Percentiles rank a stretch among this genome's conserved stretches.
Conservation (phyloP, 2,797 vertebrate species). For the Scleropages formosus region DNA sequence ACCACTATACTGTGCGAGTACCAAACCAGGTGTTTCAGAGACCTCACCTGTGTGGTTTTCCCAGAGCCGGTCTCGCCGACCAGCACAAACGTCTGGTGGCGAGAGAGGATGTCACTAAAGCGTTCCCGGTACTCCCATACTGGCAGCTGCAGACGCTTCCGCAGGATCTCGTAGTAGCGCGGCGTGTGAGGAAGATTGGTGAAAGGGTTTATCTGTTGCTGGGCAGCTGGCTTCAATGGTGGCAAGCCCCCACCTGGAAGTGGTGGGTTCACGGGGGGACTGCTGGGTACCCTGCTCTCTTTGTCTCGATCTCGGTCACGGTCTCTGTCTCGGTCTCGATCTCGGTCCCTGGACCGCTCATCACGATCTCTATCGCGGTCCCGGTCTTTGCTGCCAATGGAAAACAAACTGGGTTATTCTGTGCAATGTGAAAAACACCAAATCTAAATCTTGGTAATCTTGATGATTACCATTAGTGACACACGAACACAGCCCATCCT, state of each 20-base stretch:
- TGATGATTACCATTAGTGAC: too few species aligned
- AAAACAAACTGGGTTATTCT: constrained; percentile 18
- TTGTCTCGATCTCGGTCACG: constrained; percentile 83
- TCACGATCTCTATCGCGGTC: constrained; percentile 83
- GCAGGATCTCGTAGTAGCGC: constrained; percentile 90
- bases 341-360: constrained; percentile 78
- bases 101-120: constrained; percentile 85
- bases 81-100: constrained; percentile 88
- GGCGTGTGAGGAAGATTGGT: constrained; percentile 92
- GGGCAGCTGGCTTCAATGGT: constrained; percentile 72
- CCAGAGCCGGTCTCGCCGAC: constrained; percentile 95
- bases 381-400: constrained; percentile 67
- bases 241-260: constrained; percentile 58
- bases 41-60: constrained; percentile 91
- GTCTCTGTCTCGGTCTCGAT: constrained; percentile 75
- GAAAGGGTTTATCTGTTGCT: constrained; percentile 91
- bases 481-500: too few species aligned
- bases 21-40: not conserved
- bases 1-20: too few species aligned
- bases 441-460: too few species aligned
- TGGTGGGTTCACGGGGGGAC: constrained; percentile 60
- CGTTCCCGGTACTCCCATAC: constrained; percentile 94
- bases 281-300: constrained; percentile 70
- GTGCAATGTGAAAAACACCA: too few species aligned
- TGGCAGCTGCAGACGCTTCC: constrained; percentile 88